Base-by-base conservation (phyloP, 2,888 invertebrate genomes). In the Athripsodes cinereus region DNA sequence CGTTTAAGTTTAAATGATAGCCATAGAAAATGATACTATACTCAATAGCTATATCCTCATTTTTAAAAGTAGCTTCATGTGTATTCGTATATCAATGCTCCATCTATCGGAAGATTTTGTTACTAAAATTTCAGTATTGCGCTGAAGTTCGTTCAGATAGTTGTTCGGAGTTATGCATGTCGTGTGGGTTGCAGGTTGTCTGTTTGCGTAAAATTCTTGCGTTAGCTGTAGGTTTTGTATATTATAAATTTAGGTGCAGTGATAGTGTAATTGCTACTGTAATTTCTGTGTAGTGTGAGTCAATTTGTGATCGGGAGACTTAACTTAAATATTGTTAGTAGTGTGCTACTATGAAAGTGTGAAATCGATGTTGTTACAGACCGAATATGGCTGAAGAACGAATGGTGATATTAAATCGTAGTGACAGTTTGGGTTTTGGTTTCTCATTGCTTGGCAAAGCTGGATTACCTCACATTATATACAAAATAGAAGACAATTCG, bases 401-500 rank as follows among this genome's bases (percentile, higher is more conserved):
- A 81, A 84, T 87, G 81, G 90, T 92, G 80, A 88, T 89, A 78
- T 82, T 92, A 78, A 88, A 86, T 79, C 87, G 90, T 74, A 88
- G 87, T 83, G 90, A 90, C 80, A 86, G 86, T 80, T 84, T 87
- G 75, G 92, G 93, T 72, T 90, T 92, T 74, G 94, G 94, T 70
- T 93, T 94, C 81, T 92, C 92, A 69, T 80, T 94, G 70, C 84
- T 93, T 71, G 92, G 92, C 67, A 90, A 91, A 77, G 90, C 91
- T 72, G 92, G 92, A 74, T 85, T 92, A 76, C 93, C 93, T 72
- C 93, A 92, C 73, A 90, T 94, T 74, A 92, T 94, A 75, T 93
- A 92, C 80, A 88, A 92, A 80, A 92, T 94, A 72, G 85, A 92
- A 72, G 92, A 92, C 76, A 91, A 93, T 78, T 94, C 93, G 68